These are phyloP conservation scores for Lydus trimaculatus DNA, from an alignment of 2,888 invertebrate species.

Conservation along the genomic window DNA sequence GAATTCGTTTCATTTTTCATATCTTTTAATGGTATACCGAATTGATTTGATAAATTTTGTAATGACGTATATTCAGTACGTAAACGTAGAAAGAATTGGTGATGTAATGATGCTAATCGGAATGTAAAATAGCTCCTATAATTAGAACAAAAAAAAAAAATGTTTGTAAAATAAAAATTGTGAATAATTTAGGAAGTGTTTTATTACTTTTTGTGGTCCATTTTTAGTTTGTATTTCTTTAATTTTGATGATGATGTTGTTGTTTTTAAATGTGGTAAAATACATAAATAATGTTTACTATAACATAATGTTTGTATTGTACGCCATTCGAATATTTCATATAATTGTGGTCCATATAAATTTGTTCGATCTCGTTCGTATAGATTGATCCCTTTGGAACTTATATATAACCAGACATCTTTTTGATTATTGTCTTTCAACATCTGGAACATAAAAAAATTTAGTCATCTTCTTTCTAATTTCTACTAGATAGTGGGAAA, in stretches of 20 bases:
- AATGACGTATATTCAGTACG: constrained; percentile 76
- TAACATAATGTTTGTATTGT: constrained; percentile 80
- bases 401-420: constrained; percentile 71
- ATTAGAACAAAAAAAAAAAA: constrained; percentile 6
- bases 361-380: constrained; percentile 64
- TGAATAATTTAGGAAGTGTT: no score
- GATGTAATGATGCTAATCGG: constrained; percentile 79
- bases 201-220: constrained; percentile 74
- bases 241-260: constrained; percentile 64
- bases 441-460: constrained; percentile 51
- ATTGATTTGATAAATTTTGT: constrained; percentile 68
- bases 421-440: constrained; percentile 65
- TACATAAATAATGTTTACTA: constrained; percentile 75
- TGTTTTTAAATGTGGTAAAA: constrained; percentile 62
- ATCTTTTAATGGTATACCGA: constrained; percentile 65
- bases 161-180: no score
- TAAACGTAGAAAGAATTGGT: constrained; percentile 76
- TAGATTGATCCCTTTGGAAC: constrained; percentile 69
- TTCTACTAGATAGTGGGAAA: no score
- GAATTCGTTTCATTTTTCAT: constrained; percentile 60
- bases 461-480: no score
- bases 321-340: constrained; percentile 69
- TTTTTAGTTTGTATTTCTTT: constrained; percentile 75
- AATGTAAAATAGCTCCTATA: constrained; percentile 77
- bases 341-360: constrained; percentile 57